Evolutionary conservation across 2,113 vertebrate species (phyloP), one percentile per base, ranked within the genome.

Genomic region (Macrotus californicus): DNA sequence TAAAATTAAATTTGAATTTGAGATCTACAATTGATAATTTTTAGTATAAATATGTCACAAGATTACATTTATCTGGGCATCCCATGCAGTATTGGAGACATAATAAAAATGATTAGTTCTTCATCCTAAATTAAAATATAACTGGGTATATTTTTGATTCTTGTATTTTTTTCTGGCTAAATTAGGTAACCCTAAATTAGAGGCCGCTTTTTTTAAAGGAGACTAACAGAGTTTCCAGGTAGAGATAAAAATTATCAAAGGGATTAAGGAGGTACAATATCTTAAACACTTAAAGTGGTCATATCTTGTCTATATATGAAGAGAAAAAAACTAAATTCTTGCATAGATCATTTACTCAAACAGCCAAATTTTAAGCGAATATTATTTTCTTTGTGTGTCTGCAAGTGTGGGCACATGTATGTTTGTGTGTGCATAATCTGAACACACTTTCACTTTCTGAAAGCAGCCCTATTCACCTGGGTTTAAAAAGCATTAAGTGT

Each of bases 1-100:
- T 69, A 69, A 69, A 92, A n/a, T 67, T 86, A 67, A 56, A 92
- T 73, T 59, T 89, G 34, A 73, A 73, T 92, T 92, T 80, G 48
- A 76, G 3, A 72, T 77, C 1, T 76, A 73, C 34, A 67, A 22
- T 24, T 21, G 11, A 72, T 34, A 22, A 10, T 43, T 69, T 80
- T 80, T 52, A 54, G 4, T 11, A 52, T 76, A 87, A 72, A 2
- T 85, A 15, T 69, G 13, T 11, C 6, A 52, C 18, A 5, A 67
- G 75, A 79, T 34, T 80, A 9, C 2, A 34, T 79, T 73, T 66
- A 54, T 73, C 10, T 75, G 59, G 19, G 2, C 43, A 69, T 43
- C 1, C 6, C 19, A 46, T 29, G 22, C 2, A 75, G 12, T 70
- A 34, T 43, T 41, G 7, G 22, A 19, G 21, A 72, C 46, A 77